These are phyloP conservation scores for Zosterops hypoxanthus DNA, from an alignment of 2,113 vertebrate genomes.

Conservation along the genomic window DNA sequence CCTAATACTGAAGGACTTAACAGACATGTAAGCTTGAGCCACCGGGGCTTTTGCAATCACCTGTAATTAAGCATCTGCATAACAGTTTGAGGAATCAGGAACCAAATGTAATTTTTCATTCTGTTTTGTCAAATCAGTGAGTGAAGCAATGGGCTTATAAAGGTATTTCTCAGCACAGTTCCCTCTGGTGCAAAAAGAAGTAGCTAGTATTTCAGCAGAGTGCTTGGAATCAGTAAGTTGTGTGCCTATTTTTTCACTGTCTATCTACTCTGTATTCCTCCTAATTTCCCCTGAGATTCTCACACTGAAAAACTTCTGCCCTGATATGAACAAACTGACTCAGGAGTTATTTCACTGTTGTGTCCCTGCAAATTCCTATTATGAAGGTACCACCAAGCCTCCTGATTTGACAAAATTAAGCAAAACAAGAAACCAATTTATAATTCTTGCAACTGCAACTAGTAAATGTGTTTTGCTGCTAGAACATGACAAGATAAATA, in stretches of 20 bases:
- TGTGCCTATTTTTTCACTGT: not conserved
- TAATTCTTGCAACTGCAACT: not conserved
- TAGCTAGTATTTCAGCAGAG: not conserved
- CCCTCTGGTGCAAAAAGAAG: not conserved
- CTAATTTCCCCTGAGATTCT: constrained; percentile 44
- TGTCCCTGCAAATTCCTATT: not conserved
- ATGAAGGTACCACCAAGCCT: not conserved
- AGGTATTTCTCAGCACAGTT: not conserved
- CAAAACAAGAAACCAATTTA: not conserved
- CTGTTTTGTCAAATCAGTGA: not conserved
- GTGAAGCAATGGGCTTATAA: not conserved
- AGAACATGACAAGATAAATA: constrained; percentile 4
- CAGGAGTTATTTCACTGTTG: not conserved
- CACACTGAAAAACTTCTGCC: not conserved
- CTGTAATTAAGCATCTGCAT: not conserved
- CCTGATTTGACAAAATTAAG: not conserved
- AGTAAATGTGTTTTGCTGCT: not conserved
- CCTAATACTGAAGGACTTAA: not conserved
- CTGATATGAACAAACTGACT: not conserved
- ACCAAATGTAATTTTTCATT: not conserved
- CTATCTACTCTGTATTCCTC: not conserved
- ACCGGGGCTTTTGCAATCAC: not conserved
- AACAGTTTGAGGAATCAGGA: not conserved
- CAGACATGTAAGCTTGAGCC: not conserved
- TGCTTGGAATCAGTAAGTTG: not conserved